Evolutionary conservation across 2,113 vertebrate species (phyloP), one percentile per base, ranked within the genome.

Genomic region (Mesocricetus auratus): DNA sequence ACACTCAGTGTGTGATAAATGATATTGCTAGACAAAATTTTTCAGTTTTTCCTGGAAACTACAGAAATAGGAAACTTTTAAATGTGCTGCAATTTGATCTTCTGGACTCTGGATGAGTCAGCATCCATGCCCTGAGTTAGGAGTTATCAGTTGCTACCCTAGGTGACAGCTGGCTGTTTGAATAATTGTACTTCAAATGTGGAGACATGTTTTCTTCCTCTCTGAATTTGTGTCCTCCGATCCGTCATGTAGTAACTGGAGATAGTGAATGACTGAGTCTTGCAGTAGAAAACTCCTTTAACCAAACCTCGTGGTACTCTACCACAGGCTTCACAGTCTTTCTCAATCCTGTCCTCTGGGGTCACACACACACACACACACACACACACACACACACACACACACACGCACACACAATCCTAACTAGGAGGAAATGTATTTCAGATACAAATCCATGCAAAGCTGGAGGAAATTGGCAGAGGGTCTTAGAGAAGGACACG

Each of bases 41-140:
- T 7, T 39, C 62, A 62, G n/a, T 53, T 95, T 95, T 91, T 75
- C 71, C 45, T 92, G 36, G 88, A 93, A 94, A 88, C 26, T 26
- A 45, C 73, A 66, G 36, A 69, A 31, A 73, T 2, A 17, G 39
- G 89, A 90, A 90, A 85, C 21, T 75, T 73, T 87, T 91, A 92
- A 79, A 66, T 21, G 29, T 22, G 42, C 16, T 86, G 7, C 50
- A 7, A 15, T 33, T 71, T 60, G 24, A 92, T 64, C 33, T 62
- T 47, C 29, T 86, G 47, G 13, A 36, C 7, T 74, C 92, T 66
- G 9, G 26, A 36, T 77, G 33, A 62, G 26, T 78, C 42, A 89
- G 36, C 71, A 90, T 64, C 90, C 31, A 19, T 50, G 13, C 15
- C 5, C 69, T 12, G 8, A 88, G 71, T 31, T 3, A 91, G 42